A percentile compares a stretch with the other conserved stretches of the same genome.
These are phyloP conservation scores for Agrochola macilenta DNA, from an alignment of 2,888 invertebrate species.

Conservation along the genomic window DNA sequence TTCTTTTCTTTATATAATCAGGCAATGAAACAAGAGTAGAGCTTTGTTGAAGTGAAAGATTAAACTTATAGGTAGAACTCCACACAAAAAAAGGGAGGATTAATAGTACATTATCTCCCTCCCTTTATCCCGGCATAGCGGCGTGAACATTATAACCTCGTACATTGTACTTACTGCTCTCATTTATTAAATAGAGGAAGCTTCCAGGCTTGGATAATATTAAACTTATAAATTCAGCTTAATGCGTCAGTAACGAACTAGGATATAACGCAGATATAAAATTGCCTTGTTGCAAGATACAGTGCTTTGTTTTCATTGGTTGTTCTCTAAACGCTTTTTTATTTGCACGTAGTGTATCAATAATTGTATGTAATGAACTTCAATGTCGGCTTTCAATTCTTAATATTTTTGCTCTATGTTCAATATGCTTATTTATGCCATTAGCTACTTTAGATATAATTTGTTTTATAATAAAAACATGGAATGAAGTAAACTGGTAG, in stretches of 20 bases:
- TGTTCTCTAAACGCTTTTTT: not conserved
- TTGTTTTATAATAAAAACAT: not conserved
- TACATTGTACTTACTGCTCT: slow-evolving; percentile 57
- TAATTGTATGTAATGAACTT: not conserved
- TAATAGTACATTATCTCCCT: slow-evolving; percentile 43
- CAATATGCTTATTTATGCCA: not conserved
- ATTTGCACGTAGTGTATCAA: not conserved
- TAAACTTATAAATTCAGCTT: slow-evolving; percentile 63
- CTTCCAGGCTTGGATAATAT: slow-evolving; percentile 60
- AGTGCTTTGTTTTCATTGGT: slow-evolving; percentile 5
- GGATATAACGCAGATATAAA: slow-evolving; percentile 44
- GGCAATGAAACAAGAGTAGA: not conserved
- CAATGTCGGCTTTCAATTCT: not conserved
- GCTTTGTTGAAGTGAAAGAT: not conserved
- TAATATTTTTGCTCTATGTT: not conserved
- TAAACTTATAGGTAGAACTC: not conserved
- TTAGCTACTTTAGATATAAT: not conserved
- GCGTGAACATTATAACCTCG: slow-evolving; percentile 60
- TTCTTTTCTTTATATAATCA: not conserved
- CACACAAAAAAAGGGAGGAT: slow-evolving; percentile 35
- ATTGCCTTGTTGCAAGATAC: slow-evolving; percentile 32
- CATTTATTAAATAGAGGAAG: slow-evolving; percentile 61
- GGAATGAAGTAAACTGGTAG: not conserved
- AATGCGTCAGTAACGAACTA: slow-evolving; percentile 55
- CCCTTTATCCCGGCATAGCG: slow-evolving; percentile 39